Percentiles rank a stretch among this genome's conserved stretches.
Conservation (phyloP, 2,113 vertebrate species). For the Ornithorhynchus anatinus region DNA sequence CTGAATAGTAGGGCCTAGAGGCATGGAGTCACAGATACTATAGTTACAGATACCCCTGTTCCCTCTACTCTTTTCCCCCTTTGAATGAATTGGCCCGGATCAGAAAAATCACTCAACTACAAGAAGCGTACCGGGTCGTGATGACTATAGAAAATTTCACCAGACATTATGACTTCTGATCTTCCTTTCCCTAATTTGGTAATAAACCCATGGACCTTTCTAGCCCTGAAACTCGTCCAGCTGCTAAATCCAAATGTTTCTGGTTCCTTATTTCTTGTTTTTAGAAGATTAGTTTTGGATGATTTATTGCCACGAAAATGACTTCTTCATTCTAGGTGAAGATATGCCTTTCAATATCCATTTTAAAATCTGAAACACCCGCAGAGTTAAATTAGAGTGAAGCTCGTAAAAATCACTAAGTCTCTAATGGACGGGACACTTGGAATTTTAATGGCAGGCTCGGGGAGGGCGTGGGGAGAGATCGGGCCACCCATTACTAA, state of each 20-base stretch:
- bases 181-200: no score
- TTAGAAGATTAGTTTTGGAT: neutral
- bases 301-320: neutral
- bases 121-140: no score
- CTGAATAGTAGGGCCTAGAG: no score
- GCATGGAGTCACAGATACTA: no score
- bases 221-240: neutral
- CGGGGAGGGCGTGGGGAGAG: neutral
- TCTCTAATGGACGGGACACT: neutral
- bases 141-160: no score
- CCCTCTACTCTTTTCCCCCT: no score
- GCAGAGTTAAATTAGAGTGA: neutral
- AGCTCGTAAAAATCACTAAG: constrained; percentile 7
- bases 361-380: constrained; percentile 15
- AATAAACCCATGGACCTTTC: constrained; percentile 1
- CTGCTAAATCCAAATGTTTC: neutral
- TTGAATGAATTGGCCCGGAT: no score
- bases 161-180: no score
- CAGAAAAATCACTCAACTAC: no score
- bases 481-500: neutral
- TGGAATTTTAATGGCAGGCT: neutral
- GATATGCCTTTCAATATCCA: neutral
- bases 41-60: no score
- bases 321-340: constrained; percentile 4
- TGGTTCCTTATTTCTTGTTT: neutral